Evolutionary conservation across 2,888 invertebrate genomes (phyloP), one percentile per base, ranked within the genome.

Genomic region (Encarsia formosa): DNA sequence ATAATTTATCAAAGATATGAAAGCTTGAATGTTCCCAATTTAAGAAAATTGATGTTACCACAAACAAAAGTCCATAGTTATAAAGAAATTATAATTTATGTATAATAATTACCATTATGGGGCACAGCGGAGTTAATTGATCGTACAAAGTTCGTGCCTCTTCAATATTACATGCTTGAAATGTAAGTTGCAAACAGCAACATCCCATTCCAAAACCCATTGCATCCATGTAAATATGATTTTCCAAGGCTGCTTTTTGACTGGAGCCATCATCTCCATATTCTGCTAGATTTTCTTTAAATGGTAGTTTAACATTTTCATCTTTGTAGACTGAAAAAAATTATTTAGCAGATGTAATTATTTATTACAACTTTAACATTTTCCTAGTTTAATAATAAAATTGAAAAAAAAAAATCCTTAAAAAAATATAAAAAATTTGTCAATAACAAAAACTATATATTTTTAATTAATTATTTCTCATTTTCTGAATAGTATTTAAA

Each of bases 181-280:
- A 98, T 42, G 94, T 95, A 49, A 95, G 81, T 75, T 98, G 98
- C 32, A 98, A 80, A 71, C 97, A 98, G 67, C 93, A 95, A 74
- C 96, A 96, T 24, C 99, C 99, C 99, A 99, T 99, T 49, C 97
- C 98, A 74, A 99, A 99, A 20, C 97, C 98, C 98, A 99, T 98
- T 1, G 95, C 93, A 75, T 99, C 99, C 87, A 99, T 87, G 68
- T 98, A 95, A 58, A 99, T 90, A 67, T 94, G 91, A 77, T 97
- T 91, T 0, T 90, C 89, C 65, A 84, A 78, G 0, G 89, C 88
- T 1, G 85, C 85, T 61, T 80, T 77, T 54, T 76, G 75, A 59
- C 78, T 74, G 4, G 65, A 61, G 6, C 86, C 85, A 60, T 90
- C 86, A 68, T 90, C 90, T 1, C 79, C 80, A n/a, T 78, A 66